Base-by-base conservation (phyloP, 64 coral and sea anemone genomes). In the Montipora capricornis region DNA sequence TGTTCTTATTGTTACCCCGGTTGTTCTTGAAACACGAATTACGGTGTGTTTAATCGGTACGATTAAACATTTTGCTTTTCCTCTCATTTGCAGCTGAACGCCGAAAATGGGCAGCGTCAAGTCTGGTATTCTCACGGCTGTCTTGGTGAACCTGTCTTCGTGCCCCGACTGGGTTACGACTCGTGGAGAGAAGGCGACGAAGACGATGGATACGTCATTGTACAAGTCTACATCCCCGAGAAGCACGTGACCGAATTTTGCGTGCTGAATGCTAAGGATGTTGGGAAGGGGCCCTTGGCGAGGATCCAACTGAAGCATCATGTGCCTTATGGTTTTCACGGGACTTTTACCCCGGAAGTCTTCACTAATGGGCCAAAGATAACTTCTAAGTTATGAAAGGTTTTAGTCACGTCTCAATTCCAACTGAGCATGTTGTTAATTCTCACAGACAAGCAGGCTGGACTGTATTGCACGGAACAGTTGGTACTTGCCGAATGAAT, bases 201-300 rank as follows among this genome's bases (percentile, higher is more conserved):
- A 83, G 96, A 98, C 68, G 93, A 98, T 82, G 96, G 96, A 3
- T 98, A 98, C 60, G 89, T 98, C 79, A 98, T 98, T 50, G 96
- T 95, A 44, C 96, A 98, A 75, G 75, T 98, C 68, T 98, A 98
- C 12, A 87, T 98, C 14, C 96, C 95, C 1, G 89, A 98, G 52
- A 94, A 79, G 26, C 88, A 98, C 59, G 78, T 98, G 37, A 95
- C 96, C 12, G 96, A 98, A 53, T 98, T 98, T 46, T 98, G 96
- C 44, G 88, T 98, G 9, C 50, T 98, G 14, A 89, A 98, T 75
- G 96, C 96, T 20, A 98, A 98, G 90, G 87, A 95, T 84, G 58
- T 98, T 60, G 80, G 85, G 24, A 92, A 93, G 20, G 93, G 96
- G 1, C 78, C 89, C 4, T 24, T 98, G 84, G 96, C 93, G 9